Evolutionary conservation across 2,113 vertebrate species (phyloP).

Genomic region (Tricholaema leucomelas): DNA sequence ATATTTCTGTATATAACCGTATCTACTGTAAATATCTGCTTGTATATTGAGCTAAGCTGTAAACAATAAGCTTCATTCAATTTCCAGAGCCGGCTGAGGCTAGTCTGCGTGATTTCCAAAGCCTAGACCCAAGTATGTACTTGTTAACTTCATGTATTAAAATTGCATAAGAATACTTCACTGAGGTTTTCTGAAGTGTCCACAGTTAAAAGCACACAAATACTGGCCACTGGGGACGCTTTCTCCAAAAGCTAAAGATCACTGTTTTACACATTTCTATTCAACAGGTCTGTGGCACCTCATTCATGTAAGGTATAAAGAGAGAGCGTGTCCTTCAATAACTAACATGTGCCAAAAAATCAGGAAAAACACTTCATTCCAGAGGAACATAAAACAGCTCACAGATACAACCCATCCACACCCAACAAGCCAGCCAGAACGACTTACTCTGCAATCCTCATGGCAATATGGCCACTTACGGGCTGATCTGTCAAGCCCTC

Average conservation of each 20-base stretch:
- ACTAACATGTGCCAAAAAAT: neutral
- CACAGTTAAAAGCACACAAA: neutral
- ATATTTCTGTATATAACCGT: too few species aligned
- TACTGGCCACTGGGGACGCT: accelerated
- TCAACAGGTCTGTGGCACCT: neutral
- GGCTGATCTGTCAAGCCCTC: neutral
- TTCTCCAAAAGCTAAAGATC: neutral
- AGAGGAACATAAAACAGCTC: neutral
- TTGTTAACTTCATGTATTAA: neutral
- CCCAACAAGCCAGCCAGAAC: neutral
- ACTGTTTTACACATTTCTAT: neutral
- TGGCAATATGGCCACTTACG: accelerated
- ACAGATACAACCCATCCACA: neutral
- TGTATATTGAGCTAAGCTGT: too few species aligned
- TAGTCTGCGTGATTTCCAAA: too few species aligned
- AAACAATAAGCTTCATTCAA: too few species aligned
- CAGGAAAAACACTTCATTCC: neutral
- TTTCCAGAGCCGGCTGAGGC: too few species aligned
- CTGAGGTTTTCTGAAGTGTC: neutral
- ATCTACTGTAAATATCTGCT: too few species aligned
- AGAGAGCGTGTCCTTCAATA: neutral
- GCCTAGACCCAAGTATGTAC: neutral
- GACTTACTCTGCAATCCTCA: neutral
- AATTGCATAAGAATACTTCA: neutral
- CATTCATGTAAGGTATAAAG: neutral